Evolutionary conservation across 1,140 invertebrate species (phyloP).

Genomic region (Drosophila miranda): DNA sequence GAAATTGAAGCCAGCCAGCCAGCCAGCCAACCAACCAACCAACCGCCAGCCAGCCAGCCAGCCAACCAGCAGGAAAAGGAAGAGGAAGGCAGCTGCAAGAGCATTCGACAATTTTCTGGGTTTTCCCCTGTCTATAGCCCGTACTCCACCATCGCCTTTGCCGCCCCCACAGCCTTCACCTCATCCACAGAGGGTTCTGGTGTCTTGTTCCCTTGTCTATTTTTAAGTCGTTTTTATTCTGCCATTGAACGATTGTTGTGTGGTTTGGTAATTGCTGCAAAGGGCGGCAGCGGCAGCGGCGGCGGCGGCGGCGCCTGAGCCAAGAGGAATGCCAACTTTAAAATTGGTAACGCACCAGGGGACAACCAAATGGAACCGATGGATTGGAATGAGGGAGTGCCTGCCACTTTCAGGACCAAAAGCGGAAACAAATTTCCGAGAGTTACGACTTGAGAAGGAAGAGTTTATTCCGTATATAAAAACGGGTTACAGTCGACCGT

Average conservation of each 20-base stretch:
- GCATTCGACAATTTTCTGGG: constrained; percentile 45
- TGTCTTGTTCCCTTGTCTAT: constrained; percentile 73
- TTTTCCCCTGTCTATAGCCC: constrained; percentile 5
- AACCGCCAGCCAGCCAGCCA: neutral
- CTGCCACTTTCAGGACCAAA: constrained; percentile 62
- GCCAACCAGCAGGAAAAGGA: neutral
- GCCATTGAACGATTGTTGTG: constrained; percentile 77
- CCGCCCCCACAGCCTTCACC: neutral
- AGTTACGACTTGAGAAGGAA: constrained; percentile 55
- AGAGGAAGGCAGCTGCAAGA: constrained; percentile 38
- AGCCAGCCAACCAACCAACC: constrained; percentile 20
- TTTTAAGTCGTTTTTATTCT: constrained; percentile 79
- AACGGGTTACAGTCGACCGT: constrained; percentile 41
- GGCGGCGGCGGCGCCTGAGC: constrained; percentile 54
- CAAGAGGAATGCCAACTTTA: constrained; percentile 66
- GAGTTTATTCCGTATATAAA: constrained; percentile 8
- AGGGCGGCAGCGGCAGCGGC: constrained; percentile 62
- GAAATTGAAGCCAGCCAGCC: constrained; percentile 69
- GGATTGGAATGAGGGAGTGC: constrained; percentile 1
- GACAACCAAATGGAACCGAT: neutral
- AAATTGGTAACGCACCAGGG: constrained; percentile 72
- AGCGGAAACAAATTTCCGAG: constrained; percentile 74
- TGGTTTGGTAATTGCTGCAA: constrained; percentile 76
- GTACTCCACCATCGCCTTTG: neutral
- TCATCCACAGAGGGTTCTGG: constrained; percentile 44